A percentile compares a stretch with the other conserved stretches of the same genome.
Evolutionary conservation across 2,888 invertebrate genomes (phyloP).

Genomic region (Tridacna crocea): DNA sequence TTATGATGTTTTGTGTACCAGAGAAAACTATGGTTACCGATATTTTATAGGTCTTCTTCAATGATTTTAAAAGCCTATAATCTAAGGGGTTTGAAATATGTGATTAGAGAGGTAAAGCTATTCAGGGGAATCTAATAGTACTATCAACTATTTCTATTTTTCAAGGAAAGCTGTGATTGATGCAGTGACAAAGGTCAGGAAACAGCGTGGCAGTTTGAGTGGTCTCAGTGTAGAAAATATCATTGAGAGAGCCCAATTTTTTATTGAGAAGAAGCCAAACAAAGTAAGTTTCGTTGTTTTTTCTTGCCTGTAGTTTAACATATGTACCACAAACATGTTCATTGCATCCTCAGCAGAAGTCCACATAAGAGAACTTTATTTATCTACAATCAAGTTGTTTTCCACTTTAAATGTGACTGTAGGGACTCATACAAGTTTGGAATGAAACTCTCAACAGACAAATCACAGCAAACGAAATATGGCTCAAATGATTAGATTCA

Average conservation of each 20-base stretch:
- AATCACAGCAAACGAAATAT: too few species aligned
- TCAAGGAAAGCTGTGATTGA: constrained; percentile 61
- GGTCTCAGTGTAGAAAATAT: constrained; percentile 69
- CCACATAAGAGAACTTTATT: too few species aligned
- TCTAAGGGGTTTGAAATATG: not conserved
- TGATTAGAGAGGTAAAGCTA: too few species aligned
- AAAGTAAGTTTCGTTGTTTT: not conserved
- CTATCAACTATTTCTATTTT: not conserved
- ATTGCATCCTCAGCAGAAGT: too few species aligned
- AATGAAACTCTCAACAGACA: too few species aligned
- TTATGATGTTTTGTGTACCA: not conserved
- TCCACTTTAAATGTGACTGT: too few species aligned
- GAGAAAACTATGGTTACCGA: not conserved
- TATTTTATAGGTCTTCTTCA: not conserved
- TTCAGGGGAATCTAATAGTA: too few species aligned
- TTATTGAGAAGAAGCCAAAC: not conserved
- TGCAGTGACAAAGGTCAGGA: constrained; percentile 62
- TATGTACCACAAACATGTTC: too few species aligned
- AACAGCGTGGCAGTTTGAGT: constrained; percentile 59
- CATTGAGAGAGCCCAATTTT: constrained; percentile 54
- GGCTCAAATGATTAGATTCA: too few species aligned
- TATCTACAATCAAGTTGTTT: too few species aligned
- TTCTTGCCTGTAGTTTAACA: too few species aligned
- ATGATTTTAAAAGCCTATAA: not conserved
- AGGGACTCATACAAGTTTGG: too few species aligned